phyloP scores from a whole-genome alignment of 2,797 vertebrate species.

The Echiichthys vipera region DNA sequence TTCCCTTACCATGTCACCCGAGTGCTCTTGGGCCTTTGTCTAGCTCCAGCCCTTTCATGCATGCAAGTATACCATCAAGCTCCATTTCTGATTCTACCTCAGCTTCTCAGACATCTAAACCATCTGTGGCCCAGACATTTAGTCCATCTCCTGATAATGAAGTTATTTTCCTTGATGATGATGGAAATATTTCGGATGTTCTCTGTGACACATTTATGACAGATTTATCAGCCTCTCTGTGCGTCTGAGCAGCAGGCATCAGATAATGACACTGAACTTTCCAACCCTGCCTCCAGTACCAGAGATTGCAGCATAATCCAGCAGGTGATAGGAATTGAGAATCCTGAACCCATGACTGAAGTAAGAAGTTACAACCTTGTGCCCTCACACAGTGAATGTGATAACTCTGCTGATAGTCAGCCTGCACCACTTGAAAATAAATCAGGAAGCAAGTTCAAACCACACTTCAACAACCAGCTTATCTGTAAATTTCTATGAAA shows the following conservation, averaged over 20 bases:
- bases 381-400: background rate
- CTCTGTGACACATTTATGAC: background rate
- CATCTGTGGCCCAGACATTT: background rate
- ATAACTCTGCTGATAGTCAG: background rate
- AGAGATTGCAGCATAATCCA: background rate
- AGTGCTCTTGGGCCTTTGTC: background rate
- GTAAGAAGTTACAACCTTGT: too few species aligned
- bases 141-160: background rate
- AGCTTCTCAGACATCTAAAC: slow-evolving; percentile 1
- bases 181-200: background rate
- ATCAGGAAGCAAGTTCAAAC: background rate
- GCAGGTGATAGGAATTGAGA: background rate
- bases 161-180: background rate
- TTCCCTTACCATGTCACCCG: background rate
- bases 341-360: background rate
- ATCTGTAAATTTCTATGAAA: background rate
- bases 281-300: background rate
- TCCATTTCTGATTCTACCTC: background rate
- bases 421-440: background rate
- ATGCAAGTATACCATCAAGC: background rate
- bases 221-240: background rate
- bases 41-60: background rate
- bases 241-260: background rate
- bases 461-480: background rate
- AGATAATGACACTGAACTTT: background rate